phyloP scores from a whole-genome alignment of 2,113 vertebrate genomes.

The Parus major region DNA sequence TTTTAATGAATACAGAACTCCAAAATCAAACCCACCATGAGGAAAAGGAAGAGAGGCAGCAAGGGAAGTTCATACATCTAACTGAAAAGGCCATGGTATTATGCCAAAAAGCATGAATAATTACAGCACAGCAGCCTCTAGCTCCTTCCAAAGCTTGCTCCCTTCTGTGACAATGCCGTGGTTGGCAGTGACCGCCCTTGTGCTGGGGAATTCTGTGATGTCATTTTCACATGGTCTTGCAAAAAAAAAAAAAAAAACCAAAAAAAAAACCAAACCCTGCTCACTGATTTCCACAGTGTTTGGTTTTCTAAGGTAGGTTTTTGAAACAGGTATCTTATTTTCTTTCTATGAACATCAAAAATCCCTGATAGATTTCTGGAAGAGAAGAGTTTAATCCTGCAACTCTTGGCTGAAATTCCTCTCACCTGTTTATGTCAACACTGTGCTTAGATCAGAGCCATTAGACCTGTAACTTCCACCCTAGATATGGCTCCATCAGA shows the following conservation, averaged over 20 bases:
- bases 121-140: not conserved
- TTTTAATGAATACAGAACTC: not conserved
- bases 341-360: not conserved
- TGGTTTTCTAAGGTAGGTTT: not conserved
- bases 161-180: not conserved
- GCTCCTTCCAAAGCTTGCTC: not conserved
- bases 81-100: not conserved
- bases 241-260: not conserved
- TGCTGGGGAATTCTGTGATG: not conserved
- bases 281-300: not conserved
- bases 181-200: rapidly evolving
- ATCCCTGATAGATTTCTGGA: not conserved
- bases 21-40: not conserved
- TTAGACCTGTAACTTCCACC: not conserved
- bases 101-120: not conserved
- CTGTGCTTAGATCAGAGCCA: not conserved
- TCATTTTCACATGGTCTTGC: not conserved
- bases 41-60: not conserved
- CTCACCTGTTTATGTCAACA: not conserved
- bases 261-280: not conserved
- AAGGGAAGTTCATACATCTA: not conserved
- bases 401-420: not conserved
- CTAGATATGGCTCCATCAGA: not conserved
- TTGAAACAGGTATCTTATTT: not conserved
- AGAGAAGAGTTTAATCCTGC: not conserved